Evolutionary conservation across 2,888 invertebrate genomes (phyloP), one percentile per base, ranked within the genome.

Genomic region (Conus canariensis): DNA sequence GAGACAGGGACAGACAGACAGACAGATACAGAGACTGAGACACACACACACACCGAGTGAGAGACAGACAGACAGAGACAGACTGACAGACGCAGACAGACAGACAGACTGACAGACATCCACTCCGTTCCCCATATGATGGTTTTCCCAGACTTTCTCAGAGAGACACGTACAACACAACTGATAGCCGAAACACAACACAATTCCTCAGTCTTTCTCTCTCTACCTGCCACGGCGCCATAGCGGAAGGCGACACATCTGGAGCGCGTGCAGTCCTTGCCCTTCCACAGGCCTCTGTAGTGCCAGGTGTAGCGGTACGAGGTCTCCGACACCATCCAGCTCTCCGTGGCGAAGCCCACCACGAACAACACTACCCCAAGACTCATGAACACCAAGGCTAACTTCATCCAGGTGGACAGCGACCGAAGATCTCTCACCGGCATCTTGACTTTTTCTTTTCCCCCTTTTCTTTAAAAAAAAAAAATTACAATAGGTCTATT

Each of bases 261-360:
- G 56, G n/a, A 30, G 80, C 8, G 1, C 19, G 6, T 16, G 77
- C 91, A 92, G 1, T n/a, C 12, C 59, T 90, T 67, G 9, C 5
- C 10, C 60, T 90, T 88, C 93, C 93, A 93, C 56, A 93, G 89
- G 8, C 93, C 93, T n/a, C 45, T 56, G 60, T n/a, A n/a, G 85
- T 58, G 45, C 64, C 87, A 60, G 45, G 30, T 45, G 60, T 89
- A 30, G 16, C n/a, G 9, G 45, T 60, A 5, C 1, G 74, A 45
- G 45, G 45, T 5, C 0, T n/a, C 22, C n/a, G 64, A 60, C 0
- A 80, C 86, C 91, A 94, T 92, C 95, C 95, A 95, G 6, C 92
- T 90, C 5, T 92, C 90, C 10, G 95, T 95, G 22, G 94, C 93
- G 88, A 94, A 94, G 8, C 94, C 95, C 74, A 94, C 91, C 8